Percentiles rank a stretch among this genome's conserved stretches.
Evolutionary conservation across 2,888 invertebrate genomes (phyloP).

Genomic region (Drosophila mayaguana): DNA sequence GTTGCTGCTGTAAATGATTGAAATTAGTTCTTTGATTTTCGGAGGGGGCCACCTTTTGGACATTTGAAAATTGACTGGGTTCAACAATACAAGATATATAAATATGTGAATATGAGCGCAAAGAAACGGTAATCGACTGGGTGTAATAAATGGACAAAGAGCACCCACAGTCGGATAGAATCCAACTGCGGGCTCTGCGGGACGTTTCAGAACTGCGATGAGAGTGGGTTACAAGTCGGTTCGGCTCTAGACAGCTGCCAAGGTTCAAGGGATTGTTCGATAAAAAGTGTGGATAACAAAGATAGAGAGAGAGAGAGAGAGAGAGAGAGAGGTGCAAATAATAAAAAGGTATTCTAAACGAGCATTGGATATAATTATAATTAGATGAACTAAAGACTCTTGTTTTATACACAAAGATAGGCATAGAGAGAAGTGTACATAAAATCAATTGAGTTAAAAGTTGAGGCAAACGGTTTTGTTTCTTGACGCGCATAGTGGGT

Average conservation of each 20-base stretch:
- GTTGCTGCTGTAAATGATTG: constrained; percentile 54
- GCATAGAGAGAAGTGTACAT: constrained; percentile 38
- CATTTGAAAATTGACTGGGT: constrained; percentile 47
- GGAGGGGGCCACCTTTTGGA: constrained; percentile 50
- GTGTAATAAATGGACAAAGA: constrained; percentile 32
- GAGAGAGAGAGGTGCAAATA: constrained; percentile 53
- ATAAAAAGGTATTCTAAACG: constrained; percentile 60
- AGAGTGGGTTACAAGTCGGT: constrained; percentile 45
- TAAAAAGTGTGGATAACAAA: constrained; percentile 32
- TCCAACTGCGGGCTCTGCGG: constrained; percentile 20
- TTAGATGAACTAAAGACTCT: constrained; percentile 41
- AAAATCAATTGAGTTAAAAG: constrained; percentile 31
- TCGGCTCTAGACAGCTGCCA: constrained; percentile 44
- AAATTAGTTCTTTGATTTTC: constrained; percentile 54
- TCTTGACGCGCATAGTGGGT: constrained; percentile 24
- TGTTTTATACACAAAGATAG: constrained; percentile 42
- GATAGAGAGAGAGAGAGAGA: constrained; percentile 22
- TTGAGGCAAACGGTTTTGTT: constrained; percentile 40
- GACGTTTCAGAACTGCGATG: constrained; percentile 34
- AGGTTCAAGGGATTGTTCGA: constrained; percentile 32
- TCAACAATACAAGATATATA: constrained; percentile 41
- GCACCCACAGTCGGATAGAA: constrained; percentile 17
- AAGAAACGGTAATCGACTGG: constrained; percentile 52
- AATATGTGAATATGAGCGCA: constrained; percentile 36
- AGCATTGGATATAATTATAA: constrained; percentile 44